Percentiles rank a stretch among this genome's conserved stretches.
Evolutionary conservation across 2,888 invertebrate species (phyloP).

Genomic region (Euphydryas editha): DNA sequence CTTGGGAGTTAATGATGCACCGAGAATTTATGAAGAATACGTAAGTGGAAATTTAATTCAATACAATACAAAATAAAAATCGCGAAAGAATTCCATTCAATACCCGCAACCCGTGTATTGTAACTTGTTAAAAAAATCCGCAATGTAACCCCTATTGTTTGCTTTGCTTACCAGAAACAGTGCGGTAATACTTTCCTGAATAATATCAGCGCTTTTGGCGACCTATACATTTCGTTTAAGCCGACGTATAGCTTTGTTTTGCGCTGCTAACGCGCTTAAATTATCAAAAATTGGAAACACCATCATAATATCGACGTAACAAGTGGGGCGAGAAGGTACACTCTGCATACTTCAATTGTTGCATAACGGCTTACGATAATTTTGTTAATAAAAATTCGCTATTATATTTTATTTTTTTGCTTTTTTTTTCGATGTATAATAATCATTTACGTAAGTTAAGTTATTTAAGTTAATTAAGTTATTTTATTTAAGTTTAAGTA

Average conservation of each 20-base stretch:
- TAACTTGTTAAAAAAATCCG: conserved; percentile 30
- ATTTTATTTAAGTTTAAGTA: no score
- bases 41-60: conserved; percentile 6
- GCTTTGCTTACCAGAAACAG: conserved; percentile 27
- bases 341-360: conserved; percentile 27
- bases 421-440: no score
- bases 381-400: background rate
- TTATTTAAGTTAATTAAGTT: no score
- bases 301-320: conserved; percentile 36
- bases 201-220: conserved; percentile 31
- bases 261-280: conserved; percentile 27
- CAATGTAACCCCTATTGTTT: conserved; percentile 38
- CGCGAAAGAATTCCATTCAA: conserved; percentile 13
- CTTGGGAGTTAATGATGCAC: conserved; percentile 25
- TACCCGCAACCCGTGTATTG: conserved; percentile 21
- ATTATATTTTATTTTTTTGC: background rate
- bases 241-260: conserved; percentile 12
- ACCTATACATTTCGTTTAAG: conserved; percentile 27
- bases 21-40: conserved; percentile 12
- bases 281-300: conserved; percentile 24
- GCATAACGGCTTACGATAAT: conserved; percentile 22
- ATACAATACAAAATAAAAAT: conserved; percentile 27
- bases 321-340: conserved; percentile 36
- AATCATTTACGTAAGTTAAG: background rate
- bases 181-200: conserved; percentile 23